Conservation (phyloP, 1,140 invertebrate species). For the Palaemon carinicauda region DNA sequence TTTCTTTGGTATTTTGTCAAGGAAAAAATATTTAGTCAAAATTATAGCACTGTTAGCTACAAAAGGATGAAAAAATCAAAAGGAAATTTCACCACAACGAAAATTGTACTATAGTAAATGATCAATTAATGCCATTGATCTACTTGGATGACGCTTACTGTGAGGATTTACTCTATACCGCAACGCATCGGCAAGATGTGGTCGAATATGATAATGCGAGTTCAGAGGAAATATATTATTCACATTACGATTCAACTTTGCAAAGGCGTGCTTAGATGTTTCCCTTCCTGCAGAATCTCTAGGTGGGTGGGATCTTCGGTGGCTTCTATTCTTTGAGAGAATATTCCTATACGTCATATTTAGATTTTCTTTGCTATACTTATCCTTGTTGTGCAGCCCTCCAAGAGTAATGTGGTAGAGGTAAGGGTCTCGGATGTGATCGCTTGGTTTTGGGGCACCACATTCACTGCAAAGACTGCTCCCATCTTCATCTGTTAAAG, state of each 20-base stretch:
- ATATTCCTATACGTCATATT: no score
- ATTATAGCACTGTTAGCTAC: no score
- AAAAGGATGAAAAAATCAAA: no score
- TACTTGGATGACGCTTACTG: slow-evolving; percentile 12
- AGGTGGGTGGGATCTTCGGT: background rate
- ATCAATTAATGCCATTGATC: slow-evolving; percentile 36
- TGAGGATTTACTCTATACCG: background rate
- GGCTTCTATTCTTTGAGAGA: background rate
- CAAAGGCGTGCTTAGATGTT: slow-evolving; percentile 4
- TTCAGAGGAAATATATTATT: background rate
- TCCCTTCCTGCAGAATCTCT: background rate
- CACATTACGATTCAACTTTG: slow-evolving; percentile 22
- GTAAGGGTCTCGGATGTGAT: slow-evolving; percentile 8
- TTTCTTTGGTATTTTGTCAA: no score
- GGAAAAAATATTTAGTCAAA: no score
- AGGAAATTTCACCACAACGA: no score
- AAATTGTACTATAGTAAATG: background rate
- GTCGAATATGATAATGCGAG: background rate
- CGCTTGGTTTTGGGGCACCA: background rate
- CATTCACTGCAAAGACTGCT: slow-evolving; percentile 21
- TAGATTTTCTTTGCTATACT: background rate
- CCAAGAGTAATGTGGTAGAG: slow-evolving; percentile 41
- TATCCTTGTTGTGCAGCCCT: background rate
- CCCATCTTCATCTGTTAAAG: background rate
- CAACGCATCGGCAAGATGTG: background rate